phyloP scores from a whole-genome alignment of 2,888 invertebrate species.

The Drosophila austrosaltans region DNA sequence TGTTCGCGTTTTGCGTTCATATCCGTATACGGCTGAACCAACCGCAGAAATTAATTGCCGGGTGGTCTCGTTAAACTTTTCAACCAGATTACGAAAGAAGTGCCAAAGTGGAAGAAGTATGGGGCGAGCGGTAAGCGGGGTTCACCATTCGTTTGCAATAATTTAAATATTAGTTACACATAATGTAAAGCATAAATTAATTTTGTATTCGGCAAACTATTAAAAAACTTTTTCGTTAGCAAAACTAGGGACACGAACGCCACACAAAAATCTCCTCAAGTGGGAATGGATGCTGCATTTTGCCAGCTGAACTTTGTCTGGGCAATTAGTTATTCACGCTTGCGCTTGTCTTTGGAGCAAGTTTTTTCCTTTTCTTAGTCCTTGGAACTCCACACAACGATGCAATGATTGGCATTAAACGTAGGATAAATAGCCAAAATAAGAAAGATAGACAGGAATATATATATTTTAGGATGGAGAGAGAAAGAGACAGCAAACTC shows the following conservation, averaged over 20 bases:
- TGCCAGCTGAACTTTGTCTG: conserved; percentile 59
- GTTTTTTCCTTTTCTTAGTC: conserved; percentile 34
- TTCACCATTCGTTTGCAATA: conserved; percentile 51
- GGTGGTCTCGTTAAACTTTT: conserved; percentile 64
- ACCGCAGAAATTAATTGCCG: conserved; percentile 67
- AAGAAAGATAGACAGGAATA: neutral
- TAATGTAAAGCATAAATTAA: conserved; percentile 80
- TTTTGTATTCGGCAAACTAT: conserved; percentile 79
- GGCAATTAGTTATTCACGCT: conserved; percentile 82
- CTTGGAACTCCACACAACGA: conserved; percentile 37
- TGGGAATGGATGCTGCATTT: conserved; percentile 31
- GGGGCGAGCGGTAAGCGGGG: neutral
- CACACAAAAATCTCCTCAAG: conserved; percentile 8
- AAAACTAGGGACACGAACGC: neutral
- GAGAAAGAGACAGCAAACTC: neutral
- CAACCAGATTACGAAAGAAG: conserved; percentile 24
- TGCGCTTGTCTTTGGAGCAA: conserved; percentile 59
- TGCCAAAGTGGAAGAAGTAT: neutral
- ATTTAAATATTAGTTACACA: conserved; percentile 79
- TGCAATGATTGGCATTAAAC: conserved; percentile 51
- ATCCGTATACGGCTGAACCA: conserved; percentile 34
- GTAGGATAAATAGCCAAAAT: conserved; percentile 50
- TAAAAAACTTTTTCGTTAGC: conserved; percentile 62
- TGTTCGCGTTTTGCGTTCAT: conserved; percentile 5
- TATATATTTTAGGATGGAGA: neutral